phyloP scores from a whole-genome alignment of 2,797 vertebrate species.

The Microctenopoma stevenorrisi region DNA sequence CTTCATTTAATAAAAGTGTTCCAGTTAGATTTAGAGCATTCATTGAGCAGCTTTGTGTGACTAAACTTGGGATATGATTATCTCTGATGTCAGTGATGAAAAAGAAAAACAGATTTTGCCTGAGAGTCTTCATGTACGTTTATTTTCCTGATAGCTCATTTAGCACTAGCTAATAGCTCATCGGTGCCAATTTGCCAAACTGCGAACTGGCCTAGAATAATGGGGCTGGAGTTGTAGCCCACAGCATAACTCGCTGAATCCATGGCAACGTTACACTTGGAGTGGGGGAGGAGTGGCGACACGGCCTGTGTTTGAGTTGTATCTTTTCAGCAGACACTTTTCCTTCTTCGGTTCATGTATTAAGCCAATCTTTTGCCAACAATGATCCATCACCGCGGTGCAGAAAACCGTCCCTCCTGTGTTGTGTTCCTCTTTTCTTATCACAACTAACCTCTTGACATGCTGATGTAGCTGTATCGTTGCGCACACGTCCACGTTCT shows the following conservation, averaged over 20 bases:
- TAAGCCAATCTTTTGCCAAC: background rate
- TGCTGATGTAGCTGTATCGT: constrained; percentile 9
- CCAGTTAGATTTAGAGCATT: no score
- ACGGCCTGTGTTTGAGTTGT: background rate
- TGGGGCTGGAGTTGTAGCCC: no score
- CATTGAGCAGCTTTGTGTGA: no score
- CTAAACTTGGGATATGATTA: no score
- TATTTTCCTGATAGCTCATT: background rate
- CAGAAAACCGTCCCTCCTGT: background rate
- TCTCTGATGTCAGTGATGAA: no score
- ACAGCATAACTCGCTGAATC: background rate
- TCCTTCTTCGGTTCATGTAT: background rate
- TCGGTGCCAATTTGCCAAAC: background rate
- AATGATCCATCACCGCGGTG: background rate
- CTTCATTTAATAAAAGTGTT: no score
- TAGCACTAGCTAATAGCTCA: background rate
- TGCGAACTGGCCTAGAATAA: background rate
- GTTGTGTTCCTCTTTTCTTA: background rate
- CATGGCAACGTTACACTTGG: background rate
- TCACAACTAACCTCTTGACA: constrained; percentile 16
- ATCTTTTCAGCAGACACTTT: background rate
- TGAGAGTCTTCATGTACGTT: no score
- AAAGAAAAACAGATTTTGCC: no score
- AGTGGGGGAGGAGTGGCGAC: background rate
- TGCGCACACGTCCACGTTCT: constrained; percentile 12